Conservation (phyloP, 2,113 vertebrate genomes). For the Macrotis lagotis region DNA sequence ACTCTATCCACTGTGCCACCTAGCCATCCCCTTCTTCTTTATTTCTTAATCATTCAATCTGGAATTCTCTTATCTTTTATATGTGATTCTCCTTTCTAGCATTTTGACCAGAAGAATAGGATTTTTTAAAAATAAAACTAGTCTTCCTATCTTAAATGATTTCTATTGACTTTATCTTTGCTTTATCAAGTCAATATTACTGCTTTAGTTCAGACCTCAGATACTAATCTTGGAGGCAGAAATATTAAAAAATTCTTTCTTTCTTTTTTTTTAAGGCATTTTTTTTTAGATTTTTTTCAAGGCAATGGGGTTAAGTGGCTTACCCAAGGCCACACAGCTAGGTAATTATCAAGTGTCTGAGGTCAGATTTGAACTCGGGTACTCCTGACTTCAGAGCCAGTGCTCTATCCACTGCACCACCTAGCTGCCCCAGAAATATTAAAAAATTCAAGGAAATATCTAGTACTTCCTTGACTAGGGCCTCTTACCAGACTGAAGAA, state of each 20-base stretch:
- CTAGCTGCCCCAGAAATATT: not conserved
- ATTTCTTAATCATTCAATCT: not conserved
- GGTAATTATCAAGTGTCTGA: no score
- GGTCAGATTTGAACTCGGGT: no score
- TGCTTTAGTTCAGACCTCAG: not conserved
- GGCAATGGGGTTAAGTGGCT: no score
- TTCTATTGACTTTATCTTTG: not conserved
- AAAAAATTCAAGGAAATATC: not conserved
- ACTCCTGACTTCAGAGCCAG: no score
- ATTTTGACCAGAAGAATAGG: not conserved
- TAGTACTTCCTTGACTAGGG: not conserved
- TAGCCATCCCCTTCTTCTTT: no score
- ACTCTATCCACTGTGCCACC: no score
- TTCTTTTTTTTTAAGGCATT: no score
- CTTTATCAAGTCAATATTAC: not conserved
- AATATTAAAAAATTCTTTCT: no score
- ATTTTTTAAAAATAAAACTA: not conserved
- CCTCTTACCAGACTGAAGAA: not conserved
- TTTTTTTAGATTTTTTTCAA: no score
- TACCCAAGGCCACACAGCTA: no score
- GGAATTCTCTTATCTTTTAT: not conserved
- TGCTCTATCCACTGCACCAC: no score
- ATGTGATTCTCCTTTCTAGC: not conserved
- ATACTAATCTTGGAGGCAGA: not conserved
- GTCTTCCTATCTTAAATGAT: not conserved